Conservation (phyloP, 2,797 vertebrate species). For the Lates japonicus region DNA sequence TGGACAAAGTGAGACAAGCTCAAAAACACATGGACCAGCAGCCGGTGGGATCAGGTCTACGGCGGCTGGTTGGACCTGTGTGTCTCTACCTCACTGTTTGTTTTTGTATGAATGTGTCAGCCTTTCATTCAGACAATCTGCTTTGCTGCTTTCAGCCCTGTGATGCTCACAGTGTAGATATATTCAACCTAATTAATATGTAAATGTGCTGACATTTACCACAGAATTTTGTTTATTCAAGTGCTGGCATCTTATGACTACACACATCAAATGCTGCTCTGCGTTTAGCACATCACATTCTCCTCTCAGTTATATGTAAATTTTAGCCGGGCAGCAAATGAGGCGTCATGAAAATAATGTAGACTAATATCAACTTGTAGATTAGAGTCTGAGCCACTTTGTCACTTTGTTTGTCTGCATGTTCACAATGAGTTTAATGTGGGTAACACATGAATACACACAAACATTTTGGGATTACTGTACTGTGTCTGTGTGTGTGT, state of each 20-base stretch:
- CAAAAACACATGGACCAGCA: too few species aligned
- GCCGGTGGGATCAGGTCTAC: too few species aligned
- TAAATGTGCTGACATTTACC: conserved; percentile 63
- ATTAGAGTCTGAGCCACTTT: conserved; percentile 23
- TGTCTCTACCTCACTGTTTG: not conserved
- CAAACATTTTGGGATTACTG: not conserved
- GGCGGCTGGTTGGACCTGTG: too few species aligned
- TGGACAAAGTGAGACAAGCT: too few species aligned
- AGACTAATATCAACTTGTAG: conserved; percentile 22
- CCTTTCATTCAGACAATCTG: not conserved
- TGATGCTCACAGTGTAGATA: conserved; percentile 3
- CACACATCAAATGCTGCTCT: conserved; percentile 54
- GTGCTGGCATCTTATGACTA: conserved; percentile 36
- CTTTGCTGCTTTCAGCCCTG: not conserved
- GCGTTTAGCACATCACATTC: conserved; percentile 25
- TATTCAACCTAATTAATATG: conserved; percentile 58
- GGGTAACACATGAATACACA: not conserved
- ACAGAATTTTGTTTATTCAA: conserved; percentile 38
- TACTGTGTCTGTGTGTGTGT: not conserved
- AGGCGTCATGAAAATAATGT: conserved; percentile 52
- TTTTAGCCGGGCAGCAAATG: conserved; percentile 44
- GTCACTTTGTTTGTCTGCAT: conserved; percentile 4
- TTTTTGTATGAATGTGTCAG: not conserved
- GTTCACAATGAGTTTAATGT: not conserved
- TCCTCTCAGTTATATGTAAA: conserved; percentile 33